These are phyloP conservation scores for Polypedilum pembai DNA, from an alignment of 1,140 invertebrate species.

Conservation along the genomic window DNA sequence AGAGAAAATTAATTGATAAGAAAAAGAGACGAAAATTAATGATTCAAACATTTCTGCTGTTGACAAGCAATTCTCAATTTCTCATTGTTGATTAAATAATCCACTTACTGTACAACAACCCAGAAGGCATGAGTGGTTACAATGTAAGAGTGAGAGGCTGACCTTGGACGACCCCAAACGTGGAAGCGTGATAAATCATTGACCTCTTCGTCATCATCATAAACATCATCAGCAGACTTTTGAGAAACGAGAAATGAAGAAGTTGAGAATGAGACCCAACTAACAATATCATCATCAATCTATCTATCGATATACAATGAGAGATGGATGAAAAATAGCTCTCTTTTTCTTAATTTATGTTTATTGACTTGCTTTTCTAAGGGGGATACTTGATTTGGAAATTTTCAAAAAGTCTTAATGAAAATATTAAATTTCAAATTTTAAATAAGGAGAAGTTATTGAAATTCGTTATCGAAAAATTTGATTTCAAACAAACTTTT, in stretches of 20 bases:
- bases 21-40: neutral
- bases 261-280: neutral
- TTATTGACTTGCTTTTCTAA: neutral
- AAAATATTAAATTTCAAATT: too few species aligned
- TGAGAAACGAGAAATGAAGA: too few species aligned
- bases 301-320: neutral
- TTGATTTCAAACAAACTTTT: too few species aligned
- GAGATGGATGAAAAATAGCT: neutral
- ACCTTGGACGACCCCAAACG: neutral
- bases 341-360: neutral
- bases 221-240: too few species aligned
- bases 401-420: too few species aligned
- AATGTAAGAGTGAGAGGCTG: neutral
- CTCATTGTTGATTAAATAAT: too few species aligned
- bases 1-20: too few species aligned
- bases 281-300: neutral
- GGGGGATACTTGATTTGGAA: too few species aligned
- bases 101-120: too few species aligned
- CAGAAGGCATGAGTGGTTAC: too few species aligned
- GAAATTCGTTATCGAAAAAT: too few species aligned
- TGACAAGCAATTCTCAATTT: neutral
- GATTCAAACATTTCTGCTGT: neutral
- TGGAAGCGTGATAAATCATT: constrained; percentile 26
- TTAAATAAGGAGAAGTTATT: too few species aligned
- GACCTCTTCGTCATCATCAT: constrained; percentile 15